A percentile compares a stretch with the other conserved stretches of the same genome.
Evolutionary conservation across 2,113 vertebrate species (phyloP).

Genomic region (Neopipo cinnamomea): DNA sequence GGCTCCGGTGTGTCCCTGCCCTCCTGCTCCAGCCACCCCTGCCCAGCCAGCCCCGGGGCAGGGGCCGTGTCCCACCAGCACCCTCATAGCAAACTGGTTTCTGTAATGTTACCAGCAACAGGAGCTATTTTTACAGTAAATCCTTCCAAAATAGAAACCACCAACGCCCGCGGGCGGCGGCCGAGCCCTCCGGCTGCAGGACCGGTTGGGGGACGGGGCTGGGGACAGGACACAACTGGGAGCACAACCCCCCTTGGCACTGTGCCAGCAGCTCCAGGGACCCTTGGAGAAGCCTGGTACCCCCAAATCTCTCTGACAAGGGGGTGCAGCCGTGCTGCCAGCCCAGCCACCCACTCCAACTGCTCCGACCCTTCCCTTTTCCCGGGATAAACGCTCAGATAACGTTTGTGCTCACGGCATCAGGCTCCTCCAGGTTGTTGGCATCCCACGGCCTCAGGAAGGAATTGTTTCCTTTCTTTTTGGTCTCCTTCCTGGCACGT

Average conservation of each 20-base stretch:
- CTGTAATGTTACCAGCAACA: neutral
- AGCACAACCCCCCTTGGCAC: accelerated
- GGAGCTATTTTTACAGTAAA: conserved; percentile 16
- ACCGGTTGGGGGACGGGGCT: neutral
- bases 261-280: neutral
- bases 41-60: neutral
- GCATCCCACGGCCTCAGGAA: accelerated
- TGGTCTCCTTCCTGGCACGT: accelerated
- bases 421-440: accelerated
- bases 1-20: neutral
- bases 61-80: neutral
- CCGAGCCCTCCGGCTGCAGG: neutral
- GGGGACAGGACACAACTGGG: accelerated
- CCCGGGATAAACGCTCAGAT: accelerated
- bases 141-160: conserved; percentile 19
- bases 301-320: neutral
- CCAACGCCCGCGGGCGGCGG: neutral
- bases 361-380: neutral
- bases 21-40: neutral
- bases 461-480: neutral
- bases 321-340: neutral
- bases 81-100: neutral
- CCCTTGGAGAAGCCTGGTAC: neutral
- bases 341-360: neutral
- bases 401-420: accelerated